Evolutionary conservation across 2,113 vertebrate species (phyloP).

Genomic region (Thermophis baileyi): DNA sequence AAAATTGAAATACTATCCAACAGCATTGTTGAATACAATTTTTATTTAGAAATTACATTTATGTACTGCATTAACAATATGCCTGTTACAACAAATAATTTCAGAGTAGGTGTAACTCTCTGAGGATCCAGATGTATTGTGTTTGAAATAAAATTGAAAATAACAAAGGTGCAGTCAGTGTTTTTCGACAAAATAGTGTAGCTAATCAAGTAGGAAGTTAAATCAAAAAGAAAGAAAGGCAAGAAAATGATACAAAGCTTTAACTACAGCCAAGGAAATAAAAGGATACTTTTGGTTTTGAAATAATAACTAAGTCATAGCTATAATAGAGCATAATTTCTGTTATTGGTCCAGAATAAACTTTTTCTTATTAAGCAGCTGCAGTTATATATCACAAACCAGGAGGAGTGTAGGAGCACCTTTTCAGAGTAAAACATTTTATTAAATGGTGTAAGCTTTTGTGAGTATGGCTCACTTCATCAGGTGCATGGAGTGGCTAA

Average conservation of each 20-base stretch:
- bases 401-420: not conserved
- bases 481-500: not conserved
- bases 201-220: not conserved
- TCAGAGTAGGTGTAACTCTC: not conserved
- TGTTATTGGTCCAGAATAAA: not conserved
- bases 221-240: not conserved
- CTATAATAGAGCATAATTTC: not conserved
- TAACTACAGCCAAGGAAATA: not conserved
- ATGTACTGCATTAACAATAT: not conserved
- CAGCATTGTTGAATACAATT: conserved; percentile 2
- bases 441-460: not conserved
- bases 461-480: not conserved
- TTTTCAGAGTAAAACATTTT: not conserved
- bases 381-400: not conserved
- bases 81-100: not conserved
- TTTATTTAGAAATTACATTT: not conserved
- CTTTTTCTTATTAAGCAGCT: not conserved
- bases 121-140: not conserved
- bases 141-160: not conserved
- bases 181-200: not conserved
- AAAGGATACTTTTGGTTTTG: not conserved
- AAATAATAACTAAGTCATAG: not conserved
- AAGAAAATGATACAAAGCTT: not conserved
- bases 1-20: conserved; percentile 5
- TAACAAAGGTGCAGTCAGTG: not conserved